phyloP scores from a whole-genome alignment of 2,797 vertebrate species.

The Hylomyscus alleni region DNA sequence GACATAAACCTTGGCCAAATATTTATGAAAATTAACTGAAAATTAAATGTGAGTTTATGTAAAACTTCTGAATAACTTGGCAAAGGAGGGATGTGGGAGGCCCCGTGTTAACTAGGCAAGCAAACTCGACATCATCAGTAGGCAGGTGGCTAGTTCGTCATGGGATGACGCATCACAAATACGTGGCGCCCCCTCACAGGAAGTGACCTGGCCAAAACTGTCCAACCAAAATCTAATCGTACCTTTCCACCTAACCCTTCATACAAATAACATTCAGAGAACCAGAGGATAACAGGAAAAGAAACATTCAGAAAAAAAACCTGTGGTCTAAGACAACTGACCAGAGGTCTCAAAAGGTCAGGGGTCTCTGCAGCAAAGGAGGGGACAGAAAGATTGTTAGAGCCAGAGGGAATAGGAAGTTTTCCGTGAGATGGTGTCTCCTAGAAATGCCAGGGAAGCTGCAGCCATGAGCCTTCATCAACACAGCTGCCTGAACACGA shows the following conservation, averaged over 20 bases:
- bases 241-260: neutral
- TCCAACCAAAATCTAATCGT: neutral
- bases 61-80: neutral
- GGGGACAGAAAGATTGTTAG: neutral
- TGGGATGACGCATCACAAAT: accelerated
- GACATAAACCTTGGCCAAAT: neutral
- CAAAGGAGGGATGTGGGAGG: neutral
- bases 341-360: neutral
- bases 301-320: neutral
- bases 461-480: no score
- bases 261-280: neutral
- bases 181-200: accelerated
- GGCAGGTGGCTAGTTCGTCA: neutral
- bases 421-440: neutral
- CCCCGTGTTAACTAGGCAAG: neutral
- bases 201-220: neutral
- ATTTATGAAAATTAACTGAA: slow-evolving; percentile 36
- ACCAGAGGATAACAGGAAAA: neutral
- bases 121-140: neutral
- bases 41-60: slow-evolving; percentile 33
- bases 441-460: neutral
- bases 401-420: neutral
- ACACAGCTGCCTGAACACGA: neutral
- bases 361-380: neutral
- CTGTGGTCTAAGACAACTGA: neutral